A percentile compares a stretch with the other conserved stretches of the same genome.
These are phyloP conservation scores for Nerophis ophidion DNA, from an alignment of 2,113 vertebrate species.

Conservation along the genomic window DNA sequence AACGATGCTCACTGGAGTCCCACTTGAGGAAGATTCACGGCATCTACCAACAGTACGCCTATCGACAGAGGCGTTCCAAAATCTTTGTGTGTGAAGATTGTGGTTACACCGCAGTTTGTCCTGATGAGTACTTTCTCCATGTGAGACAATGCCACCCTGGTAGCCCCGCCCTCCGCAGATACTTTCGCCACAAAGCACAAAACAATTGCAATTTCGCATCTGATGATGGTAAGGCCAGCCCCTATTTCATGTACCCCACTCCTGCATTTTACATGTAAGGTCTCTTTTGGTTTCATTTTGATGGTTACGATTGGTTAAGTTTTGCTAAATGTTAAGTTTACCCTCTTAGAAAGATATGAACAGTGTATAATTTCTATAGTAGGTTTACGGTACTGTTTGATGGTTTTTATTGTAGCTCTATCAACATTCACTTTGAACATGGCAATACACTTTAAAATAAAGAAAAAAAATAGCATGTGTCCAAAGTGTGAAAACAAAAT, in stretches of 20 bases:
- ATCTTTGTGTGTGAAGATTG: slow-evolving; percentile 88
- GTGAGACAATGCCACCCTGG: slow-evolving; percentile 69
- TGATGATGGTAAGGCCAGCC: slow-evolving; percentile 44
- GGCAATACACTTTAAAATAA: too few relatives aligned
- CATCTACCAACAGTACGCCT: slow-evolving; percentile 79
- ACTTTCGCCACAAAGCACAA: slow-evolving; percentile 67
- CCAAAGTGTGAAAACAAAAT: too few relatives aligned
- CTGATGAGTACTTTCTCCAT: slow-evolving; percentile 77
- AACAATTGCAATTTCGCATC: slow-evolving; percentile 43
- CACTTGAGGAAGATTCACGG: slow-evolving; percentile 85
- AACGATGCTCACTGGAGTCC: slow-evolving; percentile 85
- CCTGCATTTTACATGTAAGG: slow-evolving; percentile 61
- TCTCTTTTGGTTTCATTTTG: neutral
- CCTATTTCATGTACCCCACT: slow-evolving; percentile 62
- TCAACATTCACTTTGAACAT: too few relatives aligned
- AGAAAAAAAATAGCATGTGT: too few relatives aligned
- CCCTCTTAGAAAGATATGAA: too few relatives aligned
- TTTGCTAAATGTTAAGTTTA: too few relatives aligned
- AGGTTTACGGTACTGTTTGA: too few relatives aligned
- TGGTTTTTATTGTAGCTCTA: too few relatives aligned
- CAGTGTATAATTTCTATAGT: too few relatives aligned
- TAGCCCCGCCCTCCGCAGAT: slow-evolving; percentile 65
- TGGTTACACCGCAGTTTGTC: slow-evolving; percentile 77
- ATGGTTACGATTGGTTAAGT: too few relatives aligned
- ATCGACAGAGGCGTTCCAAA: slow-evolving; percentile 84